Evolutionary conservation across 2,888 invertebrate genomes (phyloP).

Genomic region (Micoletzkya japonica): DNA sequence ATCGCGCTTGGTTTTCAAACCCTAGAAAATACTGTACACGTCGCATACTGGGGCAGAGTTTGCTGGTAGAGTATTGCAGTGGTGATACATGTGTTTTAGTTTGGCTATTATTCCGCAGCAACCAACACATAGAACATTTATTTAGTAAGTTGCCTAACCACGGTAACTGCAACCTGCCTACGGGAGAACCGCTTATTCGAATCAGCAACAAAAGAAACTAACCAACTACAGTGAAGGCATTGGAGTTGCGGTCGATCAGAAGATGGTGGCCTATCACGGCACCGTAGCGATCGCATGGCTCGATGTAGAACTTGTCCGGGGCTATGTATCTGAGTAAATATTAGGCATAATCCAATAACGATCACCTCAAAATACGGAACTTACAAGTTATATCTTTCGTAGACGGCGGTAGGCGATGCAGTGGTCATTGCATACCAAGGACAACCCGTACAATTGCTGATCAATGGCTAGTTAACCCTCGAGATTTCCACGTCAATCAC

Average conservation of each 20-base stretch:
- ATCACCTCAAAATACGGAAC: slow-evolving; percentile 3
- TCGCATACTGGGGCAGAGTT: neutral
- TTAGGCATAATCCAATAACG: neutral
- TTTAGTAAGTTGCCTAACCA: too few species aligned
- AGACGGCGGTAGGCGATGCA: slow-evolving; percentile 34
- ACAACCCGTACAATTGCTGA: neutral
- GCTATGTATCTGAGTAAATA: slow-evolving; percentile 36
- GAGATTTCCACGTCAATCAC: neutral
- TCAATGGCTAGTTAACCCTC: neutral
- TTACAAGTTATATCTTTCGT: slow-evolving; percentile 48
- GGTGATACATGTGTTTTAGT: too few species aligned
- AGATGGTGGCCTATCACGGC: slow-evolving; percentile 46
- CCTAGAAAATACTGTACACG: neutral
- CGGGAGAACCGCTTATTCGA: too few species aligned
- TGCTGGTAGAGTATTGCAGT: neutral
- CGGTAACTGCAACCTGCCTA: too few species aligned
- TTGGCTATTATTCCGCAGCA: too few species aligned
- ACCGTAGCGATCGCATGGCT: slow-evolving; percentile 55
- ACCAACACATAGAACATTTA: too few species aligned
- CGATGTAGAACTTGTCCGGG: slow-evolving; percentile 55
- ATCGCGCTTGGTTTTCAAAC: too few species aligned
- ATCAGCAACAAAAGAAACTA: slow-evolving; percentile 23
- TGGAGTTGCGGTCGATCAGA: slow-evolving; percentile 50
- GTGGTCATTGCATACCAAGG: slow-evolving; percentile 20
- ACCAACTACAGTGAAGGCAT: slow-evolving; percentile 34